Percentiles rank a stretch among this genome's conserved stretches.
Conservation (phyloP, 2,113 vertebrate genomes). For the Ursus arctos region DNA sequence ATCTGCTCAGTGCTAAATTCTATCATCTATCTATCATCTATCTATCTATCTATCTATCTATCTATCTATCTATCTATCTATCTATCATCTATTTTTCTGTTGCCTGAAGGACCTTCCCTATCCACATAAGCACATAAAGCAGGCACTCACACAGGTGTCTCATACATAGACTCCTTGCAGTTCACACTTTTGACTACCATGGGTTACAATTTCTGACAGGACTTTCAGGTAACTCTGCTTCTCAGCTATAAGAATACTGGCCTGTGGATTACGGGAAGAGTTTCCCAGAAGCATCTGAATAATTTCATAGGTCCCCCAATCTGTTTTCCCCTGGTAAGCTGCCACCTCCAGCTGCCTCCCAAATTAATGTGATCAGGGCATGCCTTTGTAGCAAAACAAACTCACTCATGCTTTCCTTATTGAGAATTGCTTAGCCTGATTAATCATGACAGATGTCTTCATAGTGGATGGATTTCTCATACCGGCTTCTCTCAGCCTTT, state of each 20-base stretch:
- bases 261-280: neutral
- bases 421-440: constrained; percentile 35
- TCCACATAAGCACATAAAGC: neutral
- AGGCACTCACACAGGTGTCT: no score
- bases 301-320: constrained; percentile 26
- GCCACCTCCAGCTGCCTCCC: constrained; percentile 20
- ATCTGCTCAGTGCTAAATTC: neutral
- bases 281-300: neutral
- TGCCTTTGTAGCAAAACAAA: constrained; percentile 44
- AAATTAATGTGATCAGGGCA: constrained; percentile 47
- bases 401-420: constrained; percentile 10
- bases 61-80: no score
- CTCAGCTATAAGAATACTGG: neutral
- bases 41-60: no score
- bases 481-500: neutral
- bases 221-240: neutral
- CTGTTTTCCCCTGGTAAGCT: constrained; percentile 45
- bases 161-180: neutral
- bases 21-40: no score
- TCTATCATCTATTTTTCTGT: neutral
- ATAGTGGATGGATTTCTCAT: constrained; percentile 9
- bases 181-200: neutral
- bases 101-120: no score
- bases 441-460: constrained; percentile 61
- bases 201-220: neutral